Percentiles rank a stretch among this genome's conserved stretches.
phyloP scores from a whole-genome alignment of 2,113 vertebrate genomes.

The Nyctereutes procyonoides region DNA sequence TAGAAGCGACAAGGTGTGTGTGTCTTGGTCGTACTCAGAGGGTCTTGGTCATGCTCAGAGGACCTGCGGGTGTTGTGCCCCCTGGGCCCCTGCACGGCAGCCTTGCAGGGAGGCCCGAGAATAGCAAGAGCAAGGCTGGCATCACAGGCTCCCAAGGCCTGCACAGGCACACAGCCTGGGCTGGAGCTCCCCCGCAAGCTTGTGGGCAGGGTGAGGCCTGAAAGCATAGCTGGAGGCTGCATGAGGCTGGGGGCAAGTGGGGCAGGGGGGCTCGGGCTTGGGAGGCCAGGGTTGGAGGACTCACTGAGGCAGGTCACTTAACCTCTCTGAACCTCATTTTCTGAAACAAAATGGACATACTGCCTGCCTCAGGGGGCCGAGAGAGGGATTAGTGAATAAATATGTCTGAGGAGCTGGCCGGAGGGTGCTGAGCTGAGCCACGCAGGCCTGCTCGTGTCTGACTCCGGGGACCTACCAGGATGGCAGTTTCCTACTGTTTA shows the following conservation, averaged over 20 bases:
- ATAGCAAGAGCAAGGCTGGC: background rate
- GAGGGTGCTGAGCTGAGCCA: background rate
- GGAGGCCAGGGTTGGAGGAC: background rate
- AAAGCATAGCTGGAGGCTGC: rapidly evolving
- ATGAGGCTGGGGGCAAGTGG: background rate
- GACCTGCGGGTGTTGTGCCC: background rate
- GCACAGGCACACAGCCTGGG: background rate
- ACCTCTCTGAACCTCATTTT: conserved; percentile 16
- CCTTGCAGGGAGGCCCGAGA: background rate
- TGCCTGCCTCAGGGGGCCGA: background rate
- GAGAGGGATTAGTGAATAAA: background rate
- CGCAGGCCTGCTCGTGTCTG: background rate
- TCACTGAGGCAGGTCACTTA: background rate
- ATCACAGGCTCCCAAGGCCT: background rate
- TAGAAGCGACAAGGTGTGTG: no score
- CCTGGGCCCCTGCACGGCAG: rapidly evolving
- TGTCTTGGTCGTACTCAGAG: background rate
- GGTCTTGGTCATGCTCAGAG: background rate
- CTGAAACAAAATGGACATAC: background rate
- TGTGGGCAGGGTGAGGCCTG: background rate
- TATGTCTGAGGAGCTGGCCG: background rate
- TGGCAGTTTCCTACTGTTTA: background rate
- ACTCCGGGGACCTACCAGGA: background rate
- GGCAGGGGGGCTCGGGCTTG: no score
- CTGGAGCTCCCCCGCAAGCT: background rate